Evolutionary conservation across 92 coral and sea anemone genomes (phyloP), one percentile per base, ranked within the genome.

Genomic region (Micromussa lordhowensis): DNA sequence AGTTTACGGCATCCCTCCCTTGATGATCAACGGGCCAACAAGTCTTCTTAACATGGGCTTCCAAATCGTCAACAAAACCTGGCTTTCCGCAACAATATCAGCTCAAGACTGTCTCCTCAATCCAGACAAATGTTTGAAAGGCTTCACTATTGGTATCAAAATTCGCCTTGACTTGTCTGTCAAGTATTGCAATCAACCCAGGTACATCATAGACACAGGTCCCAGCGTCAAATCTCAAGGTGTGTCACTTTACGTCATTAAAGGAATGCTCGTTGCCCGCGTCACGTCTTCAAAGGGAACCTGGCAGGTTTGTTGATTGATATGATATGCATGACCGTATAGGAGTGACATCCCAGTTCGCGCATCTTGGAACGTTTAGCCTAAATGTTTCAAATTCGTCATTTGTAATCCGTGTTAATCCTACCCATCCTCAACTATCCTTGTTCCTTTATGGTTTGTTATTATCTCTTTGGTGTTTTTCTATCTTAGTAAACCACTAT

Each of bases 141-240:
- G 99, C 10, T 92, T 98, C 75, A 77, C 96, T 9, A 88, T 98
- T 83, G 99, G 98, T 5, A 88, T 98, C 38, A 98, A 96, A 91
- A n/a, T 98, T 36, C 92, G 95, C 38, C 38, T 98, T 30, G 98
- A 98, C 71, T 84, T 84, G 24, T 81, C 87, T 7, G 74, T 91
- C 1, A 88, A 82, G 84, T 76, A 40, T 32, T 96, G 98, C 69
- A 88, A 85, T 48, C 84, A 88, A 18, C 95, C 96, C 32, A 90
- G 95, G 38, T 98, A 93, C 70, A 78, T 98, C 17, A 26, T 98
- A 49, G 99, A 98, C 82, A 96, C 99, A 61, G 99, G 98, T 1
- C 85, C 94, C 19, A 94, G 99, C 35, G 89, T 89, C 17, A 91
- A 88, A 71, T 85, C 95, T 1, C 87, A 92, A 26, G 99, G 99